Base-by-base conservation (phyloP, 2,888 invertebrate species). In the Caenorhabditis macrosperma region DNA sequence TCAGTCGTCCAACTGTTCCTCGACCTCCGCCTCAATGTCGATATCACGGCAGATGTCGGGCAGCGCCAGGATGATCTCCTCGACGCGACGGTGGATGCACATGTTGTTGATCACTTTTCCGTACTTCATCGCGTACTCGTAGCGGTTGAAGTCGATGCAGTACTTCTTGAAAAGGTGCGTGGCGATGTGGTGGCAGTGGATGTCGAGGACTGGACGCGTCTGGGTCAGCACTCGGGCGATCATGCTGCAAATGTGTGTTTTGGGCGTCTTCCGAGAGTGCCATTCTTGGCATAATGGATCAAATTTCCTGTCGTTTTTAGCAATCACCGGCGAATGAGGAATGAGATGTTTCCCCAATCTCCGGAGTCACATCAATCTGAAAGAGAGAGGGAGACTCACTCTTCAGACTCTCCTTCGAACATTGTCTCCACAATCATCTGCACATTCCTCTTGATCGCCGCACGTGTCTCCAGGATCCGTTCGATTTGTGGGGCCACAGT, bases 101-200 rank as follows among this genome's bases (percentile, higher is more conserved):
- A 92, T 85, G 85, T 92, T 92, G 44, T 91, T 91, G 75, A 92
- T 85, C 20, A 90, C 89, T 84, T 91, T 90, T 50, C 91, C 88
- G 71, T 91, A 90, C 67, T 91, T 87, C 79, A 92, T 76, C 12
- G 91, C 91, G 83, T 91, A 91, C 61, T 91, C 91, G 85, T 91
- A 90, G 91, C 91, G 88, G 71, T 88, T 88, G 71, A 92, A 87
- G 57, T 90, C 86, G 67, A 91, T 88, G 83, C 92, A 92, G 35
- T 78, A 78, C 17, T 85, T 81, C 41, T 89, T 78, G 71, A 91
- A 90, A 12, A 74, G 66, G 33, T 89, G 84, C n/a, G 91, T 85
- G 6, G 90, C 88, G 5, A 85, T 78, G 72, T 90, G 87, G 83
- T 92, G 91, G 81, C 92, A 92, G 33, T 88, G 90, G 66, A 88